A percentile compares a stretch with the other conserved stretches of the same genome.
Conservation (phyloP, 2,797 vertebrate species). For the Sebastes miniatus region DNA sequence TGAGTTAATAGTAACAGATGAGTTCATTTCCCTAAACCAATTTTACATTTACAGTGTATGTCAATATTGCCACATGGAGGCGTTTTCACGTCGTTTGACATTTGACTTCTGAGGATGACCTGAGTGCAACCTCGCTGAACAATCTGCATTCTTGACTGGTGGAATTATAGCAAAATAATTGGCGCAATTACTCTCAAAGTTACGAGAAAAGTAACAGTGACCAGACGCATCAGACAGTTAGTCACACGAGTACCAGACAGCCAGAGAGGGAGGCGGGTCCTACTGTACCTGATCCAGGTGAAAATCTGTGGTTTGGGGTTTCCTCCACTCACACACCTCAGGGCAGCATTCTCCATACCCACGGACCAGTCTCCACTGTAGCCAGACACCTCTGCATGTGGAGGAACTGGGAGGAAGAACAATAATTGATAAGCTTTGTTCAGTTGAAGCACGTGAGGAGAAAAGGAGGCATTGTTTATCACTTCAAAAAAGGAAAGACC, state of each 20-base stretch:
- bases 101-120: neutral
- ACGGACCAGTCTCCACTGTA: constrained; percentile 81
- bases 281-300: constrained; percentile 88
- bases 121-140: neutral
- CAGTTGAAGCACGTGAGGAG: neutral
- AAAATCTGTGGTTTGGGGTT: constrained; percentile 87
- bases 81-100: neutral
- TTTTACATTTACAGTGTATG: neutral
- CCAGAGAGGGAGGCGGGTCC: constrained; percentile 23
- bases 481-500: neutral
- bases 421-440: constrained; percentile 1
- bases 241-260: constrained; percentile 50
- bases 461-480: neutral
- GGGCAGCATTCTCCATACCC: constrained; percentile 80
- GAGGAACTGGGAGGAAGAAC: constrained; percentile 79
- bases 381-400: constrained; percentile 83
- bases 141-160: neutral
- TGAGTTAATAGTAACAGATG: neutral
- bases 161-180: constrained; percentile 5
- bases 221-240: constrained; percentile 58
- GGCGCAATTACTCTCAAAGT: neutral
- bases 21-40: neutral
- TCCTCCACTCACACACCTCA: constrained; percentile 86
- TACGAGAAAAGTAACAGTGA: constrained; percentile 20
- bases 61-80: neutral